phyloP scores from a whole-genome alignment of 2,797 vertebrate genomes.

The Lindbergichthys nudifrons region DNA sequence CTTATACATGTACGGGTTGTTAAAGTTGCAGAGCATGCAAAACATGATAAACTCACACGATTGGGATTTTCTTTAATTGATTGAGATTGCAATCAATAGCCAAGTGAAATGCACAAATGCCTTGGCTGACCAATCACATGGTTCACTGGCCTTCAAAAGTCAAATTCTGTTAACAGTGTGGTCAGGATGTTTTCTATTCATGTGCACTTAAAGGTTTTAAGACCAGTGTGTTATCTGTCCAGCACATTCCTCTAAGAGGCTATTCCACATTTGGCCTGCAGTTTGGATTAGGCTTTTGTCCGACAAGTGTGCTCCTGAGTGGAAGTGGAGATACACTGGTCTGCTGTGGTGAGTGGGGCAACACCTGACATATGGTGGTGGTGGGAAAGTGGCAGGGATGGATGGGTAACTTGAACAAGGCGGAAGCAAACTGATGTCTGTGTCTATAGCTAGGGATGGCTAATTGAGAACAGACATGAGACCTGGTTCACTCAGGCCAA shows the following conservation, averaged over 20 bases:
- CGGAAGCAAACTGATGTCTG: constrained; percentile 44
- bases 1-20: constrained; percentile 51
- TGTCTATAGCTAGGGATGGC: constrained; percentile 40
- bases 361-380: constrained; percentile 54
- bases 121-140: constrained; percentile 73
- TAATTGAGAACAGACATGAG: constrained; percentile 58
- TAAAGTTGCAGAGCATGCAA: constrained; percentile 60
- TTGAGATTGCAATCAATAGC: constrained; percentile 65
- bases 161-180: constrained; percentile 65
- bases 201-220: constrained; percentile 42
- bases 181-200: constrained; percentile 68
- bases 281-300: constrained; percentile 74
- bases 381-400: constrained; percentile 24
- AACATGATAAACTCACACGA: constrained; percentile 40
- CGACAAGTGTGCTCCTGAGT: constrained; percentile 48
- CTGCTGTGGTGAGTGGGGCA: constrained; percentile 31
- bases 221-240: constrained; percentile 67
- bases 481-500: constrained; percentile 37
- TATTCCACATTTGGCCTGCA: constrained; percentile 64
- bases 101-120: constrained; percentile 46
- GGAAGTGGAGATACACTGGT: constrained; percentile 56
- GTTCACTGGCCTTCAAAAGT: constrained; percentile 66
- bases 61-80: constrained; percentile 52
- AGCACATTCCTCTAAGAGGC: constrained; percentile 70
- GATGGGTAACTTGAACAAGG: constrained; percentile 44